Evolutionary conservation across 1,140 invertebrate species (phyloP), one percentile per base, ranked within the genome.

Genomic region (Lepidostoma basale): DNA sequence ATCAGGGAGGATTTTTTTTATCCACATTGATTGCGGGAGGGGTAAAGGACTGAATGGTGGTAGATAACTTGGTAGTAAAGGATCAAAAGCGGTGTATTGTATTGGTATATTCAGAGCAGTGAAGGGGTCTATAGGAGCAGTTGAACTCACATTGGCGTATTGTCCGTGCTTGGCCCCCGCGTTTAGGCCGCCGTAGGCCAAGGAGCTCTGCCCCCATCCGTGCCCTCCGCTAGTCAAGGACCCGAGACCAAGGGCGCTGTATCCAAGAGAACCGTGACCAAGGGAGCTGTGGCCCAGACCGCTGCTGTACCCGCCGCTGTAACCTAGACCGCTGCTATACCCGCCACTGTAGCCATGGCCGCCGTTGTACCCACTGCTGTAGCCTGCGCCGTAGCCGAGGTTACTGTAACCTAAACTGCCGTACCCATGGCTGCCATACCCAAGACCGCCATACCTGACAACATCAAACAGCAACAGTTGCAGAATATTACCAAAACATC

Each of bases 361-460:
- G 18, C n/a, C 1, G 26, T 69, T 63, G n/a, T 39, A 59, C 6
- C 40, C 18, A 25, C 45, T 33, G 33, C 14, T 16, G 58, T 60
- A 60, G n/a, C 60, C 67, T 8, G 44, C 18, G 4, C 59, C 45
- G 30, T 67, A 67, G 1, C 54, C 54, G 4, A 33, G 2, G 22
- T 36, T 28, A 6, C 58, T 45, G 25, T 68, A 52, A 10, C 44
- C 56, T 9, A 52, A 25, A 3, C 62, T 47, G 6, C n/a, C n/a
- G 20, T 63, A 28, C 28, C 45, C 45, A 18, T 58, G 26, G 10
- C 14, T 26, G 5, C 28, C 28, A 3, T 16, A 33, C 16, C 52
- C 52, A n/a, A 36, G 2, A 9, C 52, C 23, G n/a, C 28, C n/a
- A 22, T 56, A 36, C 18, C 28, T n/a, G n/a, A n/a, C n/a, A n/a